Evolutionary conservation across 2,888 invertebrate genomes (phyloP).

Genomic region (Protophormia terraenovae): DNA sequence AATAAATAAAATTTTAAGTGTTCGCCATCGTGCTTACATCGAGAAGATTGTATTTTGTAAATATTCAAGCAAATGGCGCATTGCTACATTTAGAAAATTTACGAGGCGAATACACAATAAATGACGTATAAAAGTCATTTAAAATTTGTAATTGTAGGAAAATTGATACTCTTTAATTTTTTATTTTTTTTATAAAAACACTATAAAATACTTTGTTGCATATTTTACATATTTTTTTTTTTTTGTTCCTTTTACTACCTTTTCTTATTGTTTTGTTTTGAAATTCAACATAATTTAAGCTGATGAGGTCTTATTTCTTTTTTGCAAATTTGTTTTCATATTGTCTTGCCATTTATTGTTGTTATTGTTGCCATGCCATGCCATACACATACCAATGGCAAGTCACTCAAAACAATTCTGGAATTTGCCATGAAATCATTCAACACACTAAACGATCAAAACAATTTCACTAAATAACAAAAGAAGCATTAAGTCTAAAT

Average conservation of each 20-base stretch:
- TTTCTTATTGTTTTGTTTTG: constrained; percentile 21
- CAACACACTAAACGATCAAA: constrained; percentile 44
- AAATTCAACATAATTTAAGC: constrained; percentile 41
- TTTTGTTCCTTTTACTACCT: background rate
- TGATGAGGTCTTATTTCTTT: constrained; percentile 40
- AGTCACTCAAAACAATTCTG: constrained; percentile 27
- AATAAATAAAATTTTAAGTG: background rate
- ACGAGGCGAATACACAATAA: constrained; percentile 22
- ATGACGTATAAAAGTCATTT: constrained; percentile 53
- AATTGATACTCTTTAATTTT: constrained; percentile 36
- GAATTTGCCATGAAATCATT: constrained; percentile 62
- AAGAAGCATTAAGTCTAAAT: background rate
- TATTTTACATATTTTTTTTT: constrained; percentile 19
- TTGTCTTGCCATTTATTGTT: background rate
- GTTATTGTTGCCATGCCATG: constrained; percentile 24
- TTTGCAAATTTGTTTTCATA: background rate
- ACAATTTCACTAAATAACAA: background rate
- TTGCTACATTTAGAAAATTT: constrained; percentile 31
- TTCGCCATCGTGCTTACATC: too few relatives aligned
- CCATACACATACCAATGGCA: background rate
- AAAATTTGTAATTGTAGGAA: constrained; percentile 45
- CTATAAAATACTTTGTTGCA: constrained; percentile 48
- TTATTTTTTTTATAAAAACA: background rate
- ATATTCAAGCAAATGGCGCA: constrained; percentile 15
- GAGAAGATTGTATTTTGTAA: background rate